These are phyloP conservation scores for Chlorops oryzae DNA, from an alignment of 1,140 invertebrate genomes.

Conservation along the genomic window DNA sequence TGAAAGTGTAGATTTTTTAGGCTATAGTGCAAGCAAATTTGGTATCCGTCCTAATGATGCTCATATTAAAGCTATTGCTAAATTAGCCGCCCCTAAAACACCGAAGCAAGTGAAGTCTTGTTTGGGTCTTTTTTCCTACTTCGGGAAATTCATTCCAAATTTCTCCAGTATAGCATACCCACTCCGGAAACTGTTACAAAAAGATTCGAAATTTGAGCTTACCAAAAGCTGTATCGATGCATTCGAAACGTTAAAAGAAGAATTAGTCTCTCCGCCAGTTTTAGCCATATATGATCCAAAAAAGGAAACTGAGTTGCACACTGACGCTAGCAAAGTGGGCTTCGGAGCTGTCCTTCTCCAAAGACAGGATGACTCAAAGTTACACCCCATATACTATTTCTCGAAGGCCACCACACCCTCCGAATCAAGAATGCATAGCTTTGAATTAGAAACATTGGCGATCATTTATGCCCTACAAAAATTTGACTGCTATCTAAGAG, in stretches of 20 bases:
- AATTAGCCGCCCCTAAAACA: too few relatives aligned
- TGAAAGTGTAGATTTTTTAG: constrained; percentile 34
- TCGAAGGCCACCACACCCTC: constrained; percentile 37
- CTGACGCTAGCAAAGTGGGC: constrained; percentile 27
- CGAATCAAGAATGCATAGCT: constrained; percentile 48
- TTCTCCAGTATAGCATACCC: background rate
- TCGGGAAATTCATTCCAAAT: too few relatives aligned
- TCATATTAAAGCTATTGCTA: too few relatives aligned
- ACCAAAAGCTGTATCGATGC: too few relatives aligned
- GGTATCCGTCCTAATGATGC: constrained; percentile 22
- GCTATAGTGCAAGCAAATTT: constrained; percentile 26
- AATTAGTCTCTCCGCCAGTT: constrained; percentile 16
- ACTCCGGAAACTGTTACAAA: background rate
- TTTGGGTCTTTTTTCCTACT: too few relatives aligned
- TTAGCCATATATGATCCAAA: constrained; percentile 16
- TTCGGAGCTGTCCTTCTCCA: constrained; percentile 38
- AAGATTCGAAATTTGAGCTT: too few relatives aligned
- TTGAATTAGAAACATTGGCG: constrained; percentile 51
- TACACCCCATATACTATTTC: constrained; percentile 42
- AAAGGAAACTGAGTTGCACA: constrained; percentile 17
- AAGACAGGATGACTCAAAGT: too few relatives aligned
- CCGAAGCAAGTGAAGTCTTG: too few relatives aligned
- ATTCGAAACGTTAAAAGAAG: too few relatives aligned
- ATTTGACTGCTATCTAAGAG: constrained; percentile 50
- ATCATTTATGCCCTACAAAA: constrained; percentile 50